Evolutionary conservation across 1,140 invertebrate genomes (phyloP).

Genomic region (Homalodisca vitripennis): DNA sequence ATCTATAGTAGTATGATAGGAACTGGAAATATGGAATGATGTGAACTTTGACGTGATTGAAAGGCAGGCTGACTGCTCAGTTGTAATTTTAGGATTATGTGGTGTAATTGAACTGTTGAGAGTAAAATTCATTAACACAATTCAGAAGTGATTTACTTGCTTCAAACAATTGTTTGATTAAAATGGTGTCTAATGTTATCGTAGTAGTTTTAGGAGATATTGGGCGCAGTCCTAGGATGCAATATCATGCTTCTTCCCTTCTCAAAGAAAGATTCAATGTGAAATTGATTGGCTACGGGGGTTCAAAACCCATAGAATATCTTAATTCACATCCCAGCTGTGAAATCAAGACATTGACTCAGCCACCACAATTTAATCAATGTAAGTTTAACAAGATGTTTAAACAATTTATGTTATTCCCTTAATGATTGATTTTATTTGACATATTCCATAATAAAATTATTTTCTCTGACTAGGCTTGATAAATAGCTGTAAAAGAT

Average conservation of each 20-base stretch:
- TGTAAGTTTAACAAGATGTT: slow-evolving; percentile 47
- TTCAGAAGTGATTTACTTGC: too few relatives aligned
- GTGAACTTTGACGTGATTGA: too few relatives aligned
- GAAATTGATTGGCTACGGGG: slow-evolving; percentile 87
- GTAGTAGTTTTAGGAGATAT: slow-evolving; percentile 94
- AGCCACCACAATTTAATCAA: slow-evolving; percentile 57
- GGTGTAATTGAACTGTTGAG: too few relatives aligned
- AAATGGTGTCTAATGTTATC: slow-evolving; percentile 55
- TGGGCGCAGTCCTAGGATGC: slow-evolving; percentile 95
- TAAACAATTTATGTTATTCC: too few relatives aligned
- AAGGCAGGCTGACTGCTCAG: too few relatives aligned
- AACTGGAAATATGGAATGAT: too few relatives aligned
- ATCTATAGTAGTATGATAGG: too few relatives aligned
- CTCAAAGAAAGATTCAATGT: slow-evolving; percentile 77
- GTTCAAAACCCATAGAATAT: slow-evolving; percentile 63
- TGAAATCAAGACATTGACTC: slow-evolving; percentile 59
- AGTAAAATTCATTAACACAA: too few relatives aligned
- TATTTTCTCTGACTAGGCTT: too few relatives aligned
- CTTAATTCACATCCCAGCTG: slow-evolving; percentile 62
- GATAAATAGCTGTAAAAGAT: too few relatives aligned
- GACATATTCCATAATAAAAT: neutral
- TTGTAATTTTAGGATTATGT: too few relatives aligned
- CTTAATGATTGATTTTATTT: neutral
- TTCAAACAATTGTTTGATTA: too few relatives aligned
- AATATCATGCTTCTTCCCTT: slow-evolving; percentile 90